Evolutionary conservation across 2,113 vertebrate species (phyloP).

Genomic region (Athene cunicularia): DNA sequence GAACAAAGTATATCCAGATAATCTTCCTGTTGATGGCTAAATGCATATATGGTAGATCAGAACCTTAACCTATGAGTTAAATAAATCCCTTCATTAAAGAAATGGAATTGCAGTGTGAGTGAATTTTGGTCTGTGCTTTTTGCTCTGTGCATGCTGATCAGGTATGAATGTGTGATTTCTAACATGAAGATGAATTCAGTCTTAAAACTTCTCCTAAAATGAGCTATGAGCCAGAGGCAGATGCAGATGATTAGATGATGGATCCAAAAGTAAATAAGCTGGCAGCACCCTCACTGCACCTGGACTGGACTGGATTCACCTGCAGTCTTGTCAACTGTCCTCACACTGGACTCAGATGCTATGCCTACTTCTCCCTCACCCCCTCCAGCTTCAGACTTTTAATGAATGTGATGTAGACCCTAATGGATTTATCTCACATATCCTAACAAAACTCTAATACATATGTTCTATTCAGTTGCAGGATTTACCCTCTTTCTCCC

Average conservation of each 20-base stretch:
- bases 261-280: neutral
- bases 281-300: neutral
- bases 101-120: neutral
- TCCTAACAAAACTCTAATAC: neutral
- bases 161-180: neutral
- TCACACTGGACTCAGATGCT: neutral
- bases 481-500: neutral
- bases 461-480: neutral
- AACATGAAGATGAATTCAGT: neutral
- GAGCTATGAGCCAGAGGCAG: neutral
- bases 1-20: neutral
- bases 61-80: neutral
- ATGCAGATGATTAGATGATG: slow-evolving; percentile 1
- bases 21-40: neutral
- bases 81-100: neutral
- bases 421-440: neutral
- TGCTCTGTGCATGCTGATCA: neutral
- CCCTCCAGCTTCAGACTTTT: neutral
- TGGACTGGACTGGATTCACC: neutral
- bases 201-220: neutral
- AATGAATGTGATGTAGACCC: neutral
- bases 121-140: neutral
- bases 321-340: neutral
- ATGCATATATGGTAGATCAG: neutral
- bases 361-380: neutral